Evolutionary conservation across 1,140 invertebrate genomes (phyloP), one percentile per base, ranked within the genome.

Genomic region (Colletes gigas): DNA sequence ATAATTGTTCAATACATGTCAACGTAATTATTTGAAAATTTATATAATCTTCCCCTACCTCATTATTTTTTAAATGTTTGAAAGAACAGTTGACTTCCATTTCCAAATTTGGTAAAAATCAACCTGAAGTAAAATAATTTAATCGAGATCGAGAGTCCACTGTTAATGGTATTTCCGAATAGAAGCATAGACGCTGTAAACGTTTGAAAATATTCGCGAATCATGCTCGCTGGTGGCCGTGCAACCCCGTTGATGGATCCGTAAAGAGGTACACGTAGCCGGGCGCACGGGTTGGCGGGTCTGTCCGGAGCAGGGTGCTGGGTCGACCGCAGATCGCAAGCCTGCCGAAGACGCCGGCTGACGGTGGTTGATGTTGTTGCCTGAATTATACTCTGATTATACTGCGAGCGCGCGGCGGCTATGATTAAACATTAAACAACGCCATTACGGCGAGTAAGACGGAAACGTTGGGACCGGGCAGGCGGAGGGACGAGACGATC

Each of bases 351-450:
- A 73, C 60, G 72, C 70, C 69, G 81, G 75, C 72, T 75, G 75
- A 73, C 81, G 84, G 78, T 84, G 88, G 90, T 90, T 90, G 88
- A 89, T 89, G 92, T 92, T 91, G 90, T 92, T 91, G 91, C 92
- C 90, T 92, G 90, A 92, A 93, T 93, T 93, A 93, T 92, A 92
- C 92, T 92, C 91, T 92, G 92, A 93, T 92, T 93, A 93, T 92
- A 92, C 91, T 89, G 84, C 81, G 77, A 84, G 89, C 79, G 84
- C 84, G 87, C 87, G 87, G 87, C 84, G 91, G 91, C 83, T 92
- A 92, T 93, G 92, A 93, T 93, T 93, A 93, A 92, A 93, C 92
- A 92, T 93, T 93, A 93, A 93, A 93, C 90, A 93, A 93, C 92
- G 92, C 91, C 91, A 93, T 93, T 93, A 92, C 88, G 74, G 73